These are phyloP conservation scores for Rhipidura dahli DNA, from an alignment of 2,113 vertebrate species.

Conservation along the genomic window DNA sequence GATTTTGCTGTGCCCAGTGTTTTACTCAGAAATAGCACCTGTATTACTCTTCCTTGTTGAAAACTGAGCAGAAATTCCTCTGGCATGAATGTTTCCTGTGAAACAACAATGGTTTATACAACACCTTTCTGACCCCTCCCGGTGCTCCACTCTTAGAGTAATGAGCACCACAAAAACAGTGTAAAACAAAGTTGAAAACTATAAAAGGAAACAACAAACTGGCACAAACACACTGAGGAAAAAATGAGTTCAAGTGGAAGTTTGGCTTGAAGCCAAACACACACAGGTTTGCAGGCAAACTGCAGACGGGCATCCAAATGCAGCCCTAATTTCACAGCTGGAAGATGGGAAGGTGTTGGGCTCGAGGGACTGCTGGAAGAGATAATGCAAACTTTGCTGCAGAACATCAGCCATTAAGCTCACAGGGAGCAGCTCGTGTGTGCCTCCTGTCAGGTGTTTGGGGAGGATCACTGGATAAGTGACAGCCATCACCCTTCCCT, in stretches of 20 bases:
- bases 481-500: neutral
- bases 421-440: neutral
- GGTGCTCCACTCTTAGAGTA: neutral
- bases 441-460: neutral
- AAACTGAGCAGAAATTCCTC: constrained; percentile 5
- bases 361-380: neutral
- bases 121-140: neutral
- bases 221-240: neutral
- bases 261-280: neutral
- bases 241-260: neutral
- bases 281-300: neutral
- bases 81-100: neutral
- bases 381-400: neutral
- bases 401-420: neutral
- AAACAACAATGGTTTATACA: neutral
- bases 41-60: neutral
- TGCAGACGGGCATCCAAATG: neutral
- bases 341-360: neutral
- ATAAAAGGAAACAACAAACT: neutral
- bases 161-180: neutral
- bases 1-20: neutral
- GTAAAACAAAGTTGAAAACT: neutral
- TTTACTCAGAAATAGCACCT: neutral
- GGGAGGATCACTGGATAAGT: neutral
- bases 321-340: neutral